phyloP scores from a whole-genome alignment of 2,888 invertebrate species.

The Meiosimyza decipiens region DNA sequence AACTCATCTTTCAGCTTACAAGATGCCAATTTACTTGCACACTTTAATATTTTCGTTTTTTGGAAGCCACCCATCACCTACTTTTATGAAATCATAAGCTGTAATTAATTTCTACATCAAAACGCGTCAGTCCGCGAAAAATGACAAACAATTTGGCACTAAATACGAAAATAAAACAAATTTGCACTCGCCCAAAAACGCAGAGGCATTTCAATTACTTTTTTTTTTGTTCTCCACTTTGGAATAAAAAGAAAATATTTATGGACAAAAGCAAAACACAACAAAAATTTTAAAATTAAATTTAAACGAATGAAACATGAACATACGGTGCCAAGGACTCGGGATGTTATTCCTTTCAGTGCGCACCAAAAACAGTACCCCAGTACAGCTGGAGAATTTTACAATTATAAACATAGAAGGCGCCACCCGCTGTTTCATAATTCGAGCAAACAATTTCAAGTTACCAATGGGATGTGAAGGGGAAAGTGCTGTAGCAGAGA shows the following conservation, averaged over 20 bases:
- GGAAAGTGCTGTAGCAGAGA: constrained; percentile 17
- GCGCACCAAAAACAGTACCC: neutral
- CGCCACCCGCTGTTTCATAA: constrained; percentile 37
- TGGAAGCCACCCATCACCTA: too few relatives aligned
- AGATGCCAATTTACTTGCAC: too few relatives aligned
- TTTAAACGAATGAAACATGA: constrained; percentile 42
- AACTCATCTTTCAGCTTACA: too few relatives aligned
- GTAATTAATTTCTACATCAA: constrained; percentile 21
- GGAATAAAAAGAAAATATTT: neutral
- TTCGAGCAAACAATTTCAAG: constrained; percentile 16
- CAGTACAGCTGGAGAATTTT: constrained; percentile 3
- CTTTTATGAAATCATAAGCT: neutral
- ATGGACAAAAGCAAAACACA: neutral
- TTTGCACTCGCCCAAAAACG: constrained; percentile 27
- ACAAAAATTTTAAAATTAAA: constrained; percentile 40
- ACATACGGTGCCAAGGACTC: constrained; percentile 40
- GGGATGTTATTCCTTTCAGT: neutral
- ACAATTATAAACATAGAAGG: constrained; percentile 20
- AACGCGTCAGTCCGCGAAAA: constrained; percentile 49
- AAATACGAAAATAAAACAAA: constrained; percentile 27
- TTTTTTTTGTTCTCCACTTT: neutral
- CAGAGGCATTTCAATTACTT: neutral
- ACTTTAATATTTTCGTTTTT: too few relatives aligned
- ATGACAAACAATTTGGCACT: constrained; percentile 44
- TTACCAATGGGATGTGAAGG: neutral